Base-by-base conservation (phyloP, 2,113 vertebrate genomes). In the Caloenas nicobarica region DNA sequence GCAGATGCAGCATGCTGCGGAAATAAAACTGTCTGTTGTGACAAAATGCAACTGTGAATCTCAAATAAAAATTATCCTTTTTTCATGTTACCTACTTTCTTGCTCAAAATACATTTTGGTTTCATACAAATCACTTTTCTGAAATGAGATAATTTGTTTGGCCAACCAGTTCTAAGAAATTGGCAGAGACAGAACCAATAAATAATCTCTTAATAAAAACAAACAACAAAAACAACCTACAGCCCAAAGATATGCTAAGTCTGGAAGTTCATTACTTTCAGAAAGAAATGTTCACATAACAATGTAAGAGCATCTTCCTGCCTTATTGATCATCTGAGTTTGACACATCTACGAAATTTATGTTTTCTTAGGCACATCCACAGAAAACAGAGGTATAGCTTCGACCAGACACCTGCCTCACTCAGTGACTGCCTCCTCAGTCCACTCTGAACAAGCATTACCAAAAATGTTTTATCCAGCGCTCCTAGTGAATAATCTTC, bases 311-410 rank as follows among this genome's bases (percentile, higher is more conserved):
- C 9, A 73, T 69, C 31, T 53, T 57, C 44, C 2, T 21, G 5
- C 28, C 11, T 50, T 57, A 44, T 18, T 81, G 33, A 34, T 6
- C 2, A 44, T 4, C 38, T 0, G 0, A 58, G 10, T 57, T 56
- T 16, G 42, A 79, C 4, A 68, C 2, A 21, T 5, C 4, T 23
- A 71, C 0, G 2, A 53, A 69, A 74, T 31, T 3, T n/a, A 5
- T 21, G 4, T 38, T 92, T 50, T 73, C 77, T 44, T 53, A 53
- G 33, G 24, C 22, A 31, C 2, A 5, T 31, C 36, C 12, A 28
- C 4, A 2, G 24, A 81, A 87, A 81, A 84, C 7, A 70, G 16
- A 89, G 26, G 9, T 18, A 42, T 4, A 73, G 53, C 19, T 72
- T 29, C 33, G 31, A 73, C 24, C 33, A 14, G 51, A 46, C 31